Base-by-base conservation (phyloP, 1,140 invertebrate species). In the Chlorops oryzae region DNA sequence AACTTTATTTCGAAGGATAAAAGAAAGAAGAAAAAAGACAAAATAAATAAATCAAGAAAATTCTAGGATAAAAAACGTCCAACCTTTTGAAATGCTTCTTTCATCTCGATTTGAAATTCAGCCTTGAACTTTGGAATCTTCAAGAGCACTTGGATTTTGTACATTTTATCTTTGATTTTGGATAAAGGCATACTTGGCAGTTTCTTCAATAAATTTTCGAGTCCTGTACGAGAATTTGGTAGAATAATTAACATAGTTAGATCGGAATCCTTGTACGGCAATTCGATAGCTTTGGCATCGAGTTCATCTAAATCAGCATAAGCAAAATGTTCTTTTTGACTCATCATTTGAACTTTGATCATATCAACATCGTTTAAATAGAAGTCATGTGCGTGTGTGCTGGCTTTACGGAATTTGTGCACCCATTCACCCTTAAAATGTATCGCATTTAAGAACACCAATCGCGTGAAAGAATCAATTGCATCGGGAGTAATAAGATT, bases 371-470 rank as follows among this genome's bases (percentile, higher is more conserved):
- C 59, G 32, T 58, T 59, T 24, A 65, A 21, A 38, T 66, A 47
- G 46, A 70, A 72, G 18, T 44, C 25, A 9, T 63, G 58, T 6
- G 48, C 49, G 0, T 28, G 51, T 1, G 61, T 65, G 6, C 69
- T 32, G 9, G 27, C 10, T 47, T 53, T 47, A 2, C 47, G 44
- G 37, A 68, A 72, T 35, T 54, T 32, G 40, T 65, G 54, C 23
- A 47, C 35, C 65, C 69, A 71, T n/a, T 51, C 57, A 35, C 68
- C 67, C 35, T 70, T 70, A 38, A 86, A 87, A 60, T 85, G 82
- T 23, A 87, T 74, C 3, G 82, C 83, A 63, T 85, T 86, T 2
- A 79, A 70, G 9, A 85, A 65, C 7, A 86, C 73, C 45, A 85
- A 49, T 18, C 39, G 70, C 57, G 74, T 74, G 3, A 58, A 21